Evolutionary conservation across 2,888 invertebrate genomes (phyloP), one percentile per base, ranked within the genome.

Genomic region (Phaonia tiefii): DNA sequence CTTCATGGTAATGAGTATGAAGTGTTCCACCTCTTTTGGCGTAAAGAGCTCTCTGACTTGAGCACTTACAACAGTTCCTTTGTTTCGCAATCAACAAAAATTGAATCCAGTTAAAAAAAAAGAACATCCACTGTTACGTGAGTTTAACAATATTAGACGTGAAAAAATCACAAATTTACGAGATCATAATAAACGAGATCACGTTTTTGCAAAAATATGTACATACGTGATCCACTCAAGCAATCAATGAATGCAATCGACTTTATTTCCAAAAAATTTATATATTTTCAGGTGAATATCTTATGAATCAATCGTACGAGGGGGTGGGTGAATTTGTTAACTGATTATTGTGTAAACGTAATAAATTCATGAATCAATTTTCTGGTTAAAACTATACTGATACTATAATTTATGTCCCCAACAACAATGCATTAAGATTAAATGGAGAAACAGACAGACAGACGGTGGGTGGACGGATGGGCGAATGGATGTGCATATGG

Each of bases 111-210:
- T 31, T 31, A 31, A 31, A 8, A 8, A 3, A 31, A 31, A n/a
- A n/a, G 31, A 31, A 31, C 31, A 31, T 8, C 8, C 31, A 31
- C 8, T 31, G 8, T 8, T 31, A 3, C 8, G 31, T 8, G 4
- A 31, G 31, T 31, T 31, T 31, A 31, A 3, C 3, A 31, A 5
- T 31, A 31, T 3, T 5, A 31, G 8, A 5, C 4, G 3, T 31
- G 4, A 31, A 5, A 8, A 5, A 31, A 31, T 8, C 31, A 3
- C 31, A 31, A 31, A 31, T 31, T 75, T 81, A 78, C 78, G 72
- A 75, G 81, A 81, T 81, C n/a, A n/a, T n/a, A n/a, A n/a, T n/a
- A 78, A 75, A 78, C 78, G 81, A 81, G 77, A 78, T 72, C 81
- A 81, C 81, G 78, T 81, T 75, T 81, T 15, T 13, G n/a, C 69